Conservation (phyloP, 2,888 invertebrate species). For the Thereva nobilitata region DNA sequence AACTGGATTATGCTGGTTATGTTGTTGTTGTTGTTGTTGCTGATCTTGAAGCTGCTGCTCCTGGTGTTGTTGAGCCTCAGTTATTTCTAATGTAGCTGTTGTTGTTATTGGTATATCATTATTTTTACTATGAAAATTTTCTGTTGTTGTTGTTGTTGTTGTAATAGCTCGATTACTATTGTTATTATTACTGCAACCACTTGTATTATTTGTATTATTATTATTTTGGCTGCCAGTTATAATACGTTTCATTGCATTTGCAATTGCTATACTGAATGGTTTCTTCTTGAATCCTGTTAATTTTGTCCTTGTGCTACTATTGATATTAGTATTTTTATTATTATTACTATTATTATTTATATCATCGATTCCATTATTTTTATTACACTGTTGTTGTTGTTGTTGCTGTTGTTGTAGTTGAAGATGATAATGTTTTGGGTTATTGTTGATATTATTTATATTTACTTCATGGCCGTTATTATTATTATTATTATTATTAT, state of each 20-base stretch:
- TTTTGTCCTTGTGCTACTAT: conserved; percentile 19
- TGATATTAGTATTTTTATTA: conserved; percentile 9
- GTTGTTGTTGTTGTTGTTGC: conserved; percentile 5
- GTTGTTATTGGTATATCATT: conserved; percentile 1
- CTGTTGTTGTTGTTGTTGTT: conserved; percentile 17
- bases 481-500: not conserved
- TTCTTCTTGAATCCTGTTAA: conserved; percentile 21
- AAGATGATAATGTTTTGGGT: not conserved
- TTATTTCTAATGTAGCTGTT: conserved; percentile 11
- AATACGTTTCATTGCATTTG: conserved; percentile 36
- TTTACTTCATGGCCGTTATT: not conserved
- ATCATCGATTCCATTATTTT: not conserved
- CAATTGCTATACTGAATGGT: conserved; percentile 26
- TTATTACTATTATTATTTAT: not conserved
- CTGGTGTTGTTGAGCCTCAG: not conserved
- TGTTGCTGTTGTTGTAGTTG: not conserved
- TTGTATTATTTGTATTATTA: not conserved
- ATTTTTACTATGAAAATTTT: not conserved
- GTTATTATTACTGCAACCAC: conserved; percentile 9
- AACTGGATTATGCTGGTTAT: conserved; percentile 9
- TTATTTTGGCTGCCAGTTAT: conserved; percentile 17
- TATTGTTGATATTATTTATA: not conserved
- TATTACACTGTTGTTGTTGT: conserved; percentile 5
- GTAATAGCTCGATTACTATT: conserved; percentile 11
- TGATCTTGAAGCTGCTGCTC: not conserved